Evolutionary conservation across 2,888 invertebrate species (phyloP), one percentile per base, ranked within the genome.

Genomic region (Ichneumon xanthorius): DNA sequence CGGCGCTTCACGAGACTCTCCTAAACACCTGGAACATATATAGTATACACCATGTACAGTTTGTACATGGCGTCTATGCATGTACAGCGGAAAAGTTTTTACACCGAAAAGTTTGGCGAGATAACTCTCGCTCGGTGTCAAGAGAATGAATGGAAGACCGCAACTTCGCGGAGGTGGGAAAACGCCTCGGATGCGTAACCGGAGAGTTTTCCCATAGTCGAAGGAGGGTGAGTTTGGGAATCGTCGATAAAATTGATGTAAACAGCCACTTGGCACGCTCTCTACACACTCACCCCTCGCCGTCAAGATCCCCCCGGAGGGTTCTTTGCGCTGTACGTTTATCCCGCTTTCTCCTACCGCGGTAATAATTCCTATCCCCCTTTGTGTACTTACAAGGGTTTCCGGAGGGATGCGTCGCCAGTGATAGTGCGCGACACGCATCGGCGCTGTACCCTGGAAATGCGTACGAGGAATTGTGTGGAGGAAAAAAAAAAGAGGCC

Each of bases 181-280:
- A 63, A 63, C 30, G 11, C 33, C 75, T 19, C 63, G 61, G 63
- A 48, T 30, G n/a, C 19, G 53, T 71, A 50, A 33, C n/a, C 55
- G 67, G 40, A 67, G 67, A 67, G 22, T 67, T 67, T 65, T 67
- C 40, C 40, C 19, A 22, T 19, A 37, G 37, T n/a, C 40, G 55
- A 45, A 22, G 58, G 16, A 58, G 58, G 61, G 50, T 45, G 40
- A 48, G 40, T 65, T 71, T 53, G 22, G 90, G 91, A 92, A 93
- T 92, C 90, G 92, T 89, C 91, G 91, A 93, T 92, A 92, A 92
- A 92, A 93, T 92, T 90, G 91, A 91, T 91, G 92, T 92, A 93
- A 93, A 92, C 91, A 92, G 91, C 88, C 90, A 92, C 92, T 92
- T 92, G 91, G 90, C 92, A 91, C 90, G 90, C 90, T 91, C 90